A percentile compares a stretch with the other conserved stretches of the same genome.
These are phyloP conservation scores for Drosophila tani DNA, from an alignment of 1,140 invertebrate genomes.

Conservation along the genomic window DNA sequence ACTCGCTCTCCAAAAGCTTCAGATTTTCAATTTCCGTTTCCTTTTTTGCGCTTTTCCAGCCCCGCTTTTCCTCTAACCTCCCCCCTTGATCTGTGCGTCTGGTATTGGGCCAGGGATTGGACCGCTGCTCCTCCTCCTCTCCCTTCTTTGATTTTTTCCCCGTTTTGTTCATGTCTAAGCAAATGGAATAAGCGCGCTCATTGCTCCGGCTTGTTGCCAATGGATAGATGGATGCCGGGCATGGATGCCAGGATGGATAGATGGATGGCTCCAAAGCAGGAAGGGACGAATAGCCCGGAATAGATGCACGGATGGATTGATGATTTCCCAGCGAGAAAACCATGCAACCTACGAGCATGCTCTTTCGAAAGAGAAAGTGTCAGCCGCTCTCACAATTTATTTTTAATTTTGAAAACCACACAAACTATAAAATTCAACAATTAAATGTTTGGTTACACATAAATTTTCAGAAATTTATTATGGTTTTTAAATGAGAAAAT, in stretches of 20 bases:
- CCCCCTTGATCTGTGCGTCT: constrained; percentile 8
- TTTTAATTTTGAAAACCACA: constrained; percentile 6
- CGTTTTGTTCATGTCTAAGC: constrained; percentile 78
- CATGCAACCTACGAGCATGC: constrained; percentile 43
- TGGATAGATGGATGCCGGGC: constrained; percentile 45
- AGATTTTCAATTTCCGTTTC: constrained; percentile 83
- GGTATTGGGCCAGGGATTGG: constrained; percentile 10
- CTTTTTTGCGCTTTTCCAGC: constrained; percentile 55
- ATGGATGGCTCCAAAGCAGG: constrained; percentile 2
- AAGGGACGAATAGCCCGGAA: constrained; percentile 12
- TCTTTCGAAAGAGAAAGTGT: constrained; percentile 14
- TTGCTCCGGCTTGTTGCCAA: constrained; percentile 71
- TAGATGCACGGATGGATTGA: constrained; percentile 31
- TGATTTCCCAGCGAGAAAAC: constrained; percentile 24
- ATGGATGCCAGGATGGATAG: constrained; percentile 26
- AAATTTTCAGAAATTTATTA: constrained; percentile 8
- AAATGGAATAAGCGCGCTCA: constrained; percentile 82
- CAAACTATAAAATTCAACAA: constrained; percentile 2
- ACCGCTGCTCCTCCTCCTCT: not conserved
- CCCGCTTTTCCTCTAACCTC: constrained; percentile 6
- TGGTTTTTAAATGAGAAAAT: not conserved
- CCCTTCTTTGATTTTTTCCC: constrained; percentile 10
- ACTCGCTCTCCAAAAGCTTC: constrained; percentile 79
- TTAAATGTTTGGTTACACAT: not conserved
- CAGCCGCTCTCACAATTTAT: not conserved